Evolutionary conservation across 2,888 invertebrate genomes (phyloP).

Genomic region (Lypha dubia): DNA sequence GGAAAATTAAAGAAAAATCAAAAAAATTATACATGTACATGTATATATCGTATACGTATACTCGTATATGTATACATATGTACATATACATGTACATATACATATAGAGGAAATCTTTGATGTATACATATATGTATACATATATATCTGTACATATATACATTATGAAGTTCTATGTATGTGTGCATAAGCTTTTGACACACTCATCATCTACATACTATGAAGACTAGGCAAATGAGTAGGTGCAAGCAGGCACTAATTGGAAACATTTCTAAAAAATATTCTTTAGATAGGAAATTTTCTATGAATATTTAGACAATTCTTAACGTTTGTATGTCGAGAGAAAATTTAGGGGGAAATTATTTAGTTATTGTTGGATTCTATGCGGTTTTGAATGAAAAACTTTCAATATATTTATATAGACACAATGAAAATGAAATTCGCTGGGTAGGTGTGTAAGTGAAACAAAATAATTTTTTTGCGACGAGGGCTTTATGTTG

Average conservation of each 20-base stretch:
- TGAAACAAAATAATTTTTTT: slow-evolving; percentile 73
- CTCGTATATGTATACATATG: neutral
- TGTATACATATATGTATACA: slow-evolving; percentile 8
- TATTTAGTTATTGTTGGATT: slow-evolving; percentile 38
- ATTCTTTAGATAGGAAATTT: slow-evolving; percentile 48
- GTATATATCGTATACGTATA: neutral
- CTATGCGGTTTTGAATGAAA: slow-evolving; percentile 54
- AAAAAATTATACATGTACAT: slow-evolving; percentile 27
- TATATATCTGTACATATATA: slow-evolving; percentile 33
- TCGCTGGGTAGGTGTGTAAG: slow-evolving; percentile 67
- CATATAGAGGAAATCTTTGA: slow-evolving; percentile 33
- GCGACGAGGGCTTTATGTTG: slow-evolving; percentile 81
- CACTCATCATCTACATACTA: neutral
- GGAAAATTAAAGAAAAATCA: slow-evolving; percentile 36
- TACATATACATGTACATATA: neutral
- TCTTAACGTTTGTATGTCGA: slow-evolving; percentile 10
- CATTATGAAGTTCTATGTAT: neutral
- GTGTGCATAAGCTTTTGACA: slow-evolving; percentile 8
- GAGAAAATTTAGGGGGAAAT: slow-evolving; percentile 67
- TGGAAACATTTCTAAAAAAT: slow-evolving; percentile 76
- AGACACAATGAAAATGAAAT: neutral
- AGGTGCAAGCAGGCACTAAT: slow-evolving; percentile 71
- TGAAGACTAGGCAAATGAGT: slow-evolving; percentile 68
- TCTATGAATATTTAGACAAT: slow-evolving; percentile 15
- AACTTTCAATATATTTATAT: slow-evolving; percentile 29